Base-by-base conservation (phyloP, 92 coral and sea anemone species). In the Parazoanthus swiftii region DNA sequence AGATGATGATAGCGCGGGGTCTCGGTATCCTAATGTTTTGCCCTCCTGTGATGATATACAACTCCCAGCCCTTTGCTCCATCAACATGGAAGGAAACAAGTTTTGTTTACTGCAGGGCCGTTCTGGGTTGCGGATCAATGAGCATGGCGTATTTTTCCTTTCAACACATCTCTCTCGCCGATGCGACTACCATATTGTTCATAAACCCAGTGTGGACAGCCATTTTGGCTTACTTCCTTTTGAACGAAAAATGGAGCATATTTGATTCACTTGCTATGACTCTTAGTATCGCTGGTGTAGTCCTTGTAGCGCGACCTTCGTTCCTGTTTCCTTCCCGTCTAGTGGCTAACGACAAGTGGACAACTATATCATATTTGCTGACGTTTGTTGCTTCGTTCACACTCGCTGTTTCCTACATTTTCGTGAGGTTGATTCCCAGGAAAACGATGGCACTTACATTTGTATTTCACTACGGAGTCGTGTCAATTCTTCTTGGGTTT, bases 191-290 rank as follows among this genome's bases (percentile, higher is more conserved):
- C 14, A 77, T 94, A 26, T 42, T 88, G 44, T 94, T 89, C 73
- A 89, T 94, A 6, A 66, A 90, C 35, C 98, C 98, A 1, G 88
- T 94, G n/a, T 91, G 88, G 63, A 92, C 93, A 18, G 93, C 92
- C 13, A 77, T 94, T 85, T 29, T 94, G 37, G 98, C 91, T 20
- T 89, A 90, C 38, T 87, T 91, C 65, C 87, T 94, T 79, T 88
- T 94, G 0, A 88, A 89, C 66, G 98, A 94, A 18, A 79, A 82
- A 8, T 85, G 91, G 79, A 92, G 86, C 68, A 91, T 85, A 85
- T 66, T 85, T 44, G 93, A 92, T 73, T 75, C 88, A 2, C 25
- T 85, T 7, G 89, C 95, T 8, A 63, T 85, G 63, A 9, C 88
- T n/a, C 79, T 92, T 8, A 88, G 95, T 77, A 75, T 92, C 44